These are phyloP conservation scores for Plecotus auritus DNA, from an alignment of 2,113 vertebrate genomes.

Conservation along the genomic window DNA sequence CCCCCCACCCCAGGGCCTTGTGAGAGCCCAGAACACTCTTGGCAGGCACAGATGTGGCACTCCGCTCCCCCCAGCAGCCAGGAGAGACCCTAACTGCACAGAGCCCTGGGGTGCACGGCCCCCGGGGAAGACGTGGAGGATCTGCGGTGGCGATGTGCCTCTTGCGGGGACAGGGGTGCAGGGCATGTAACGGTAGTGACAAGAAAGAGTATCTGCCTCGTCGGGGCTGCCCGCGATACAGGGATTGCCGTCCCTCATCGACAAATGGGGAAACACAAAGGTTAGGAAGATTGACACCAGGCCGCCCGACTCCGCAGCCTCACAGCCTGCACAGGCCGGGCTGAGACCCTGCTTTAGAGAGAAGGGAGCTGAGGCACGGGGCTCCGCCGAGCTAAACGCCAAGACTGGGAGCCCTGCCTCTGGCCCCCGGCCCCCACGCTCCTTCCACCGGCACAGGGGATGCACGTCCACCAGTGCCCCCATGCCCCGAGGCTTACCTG, in stretches of 20 bases:
- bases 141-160: background rate
- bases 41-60: background rate
- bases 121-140: background rate
- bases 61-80: background rate
- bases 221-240: accelerated
- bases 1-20: background rate
- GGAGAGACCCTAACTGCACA: background rate
- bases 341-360: background rate
- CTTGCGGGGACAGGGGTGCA: background rate
- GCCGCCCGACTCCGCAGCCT: background rate
- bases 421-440: accelerated
- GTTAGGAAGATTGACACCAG: background rate
- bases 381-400: background rate
- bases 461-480: accelerated
- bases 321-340: accelerated
- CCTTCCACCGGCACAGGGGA: accelerated
- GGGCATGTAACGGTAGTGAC: accelerated
- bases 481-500: conserved; percentile 80
- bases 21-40: accelerated
- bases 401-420: accelerated
- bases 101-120: background rate
- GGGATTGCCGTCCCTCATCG: accelerated
- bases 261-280: accelerated
- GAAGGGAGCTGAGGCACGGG: background rate
- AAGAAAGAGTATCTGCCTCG: accelerated